Evolutionary conservation across 2,113 vertebrate species (phyloP).

Genomic region (Pampusana beccarii): DNA sequence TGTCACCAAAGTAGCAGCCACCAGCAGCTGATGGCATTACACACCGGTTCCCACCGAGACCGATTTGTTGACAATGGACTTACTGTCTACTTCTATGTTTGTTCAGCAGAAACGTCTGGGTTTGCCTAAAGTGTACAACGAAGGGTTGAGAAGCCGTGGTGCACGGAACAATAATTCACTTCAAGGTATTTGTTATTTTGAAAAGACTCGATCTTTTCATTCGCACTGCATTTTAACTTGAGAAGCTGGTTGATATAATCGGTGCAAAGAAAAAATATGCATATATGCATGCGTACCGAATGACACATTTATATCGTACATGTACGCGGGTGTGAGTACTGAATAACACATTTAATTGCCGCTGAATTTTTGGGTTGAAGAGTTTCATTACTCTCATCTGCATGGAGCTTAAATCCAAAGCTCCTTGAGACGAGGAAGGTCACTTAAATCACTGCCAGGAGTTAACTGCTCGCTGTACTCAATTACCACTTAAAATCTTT

Average conservation of each 20-base stretch:
- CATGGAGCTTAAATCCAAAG: slow-evolving; percentile 17
- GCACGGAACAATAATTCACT: neutral
- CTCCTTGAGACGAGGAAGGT: slow-evolving; percentile 34
- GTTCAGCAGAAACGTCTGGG: neutral
- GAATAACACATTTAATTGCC: neutral
- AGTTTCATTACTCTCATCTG: slow-evolving; percentile 35
- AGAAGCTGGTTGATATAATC: neutral
- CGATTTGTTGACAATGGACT: neutral
- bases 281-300: neutral
- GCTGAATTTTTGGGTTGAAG: neutral
- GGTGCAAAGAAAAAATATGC: neutral
- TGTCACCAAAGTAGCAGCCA: neutral
- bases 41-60: neutral
- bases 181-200: neutral
- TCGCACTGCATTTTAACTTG: neutral
- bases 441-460: slow-evolving; percentile 50
- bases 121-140: neutral
- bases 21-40: neutral
- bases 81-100: slow-evolving; percentile 4
- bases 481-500: slow-evolving; percentile 47
- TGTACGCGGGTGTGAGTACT: rapidly evolving
- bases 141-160: neutral
- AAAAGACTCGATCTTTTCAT: neutral
- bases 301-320: neutral
- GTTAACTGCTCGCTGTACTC: slow-evolving; percentile 37